These are phyloP conservation scores for Phalanger gymnotis DNA, from an alignment of 2,797 vertebrate species.

Conservation along the genomic window DNA sequence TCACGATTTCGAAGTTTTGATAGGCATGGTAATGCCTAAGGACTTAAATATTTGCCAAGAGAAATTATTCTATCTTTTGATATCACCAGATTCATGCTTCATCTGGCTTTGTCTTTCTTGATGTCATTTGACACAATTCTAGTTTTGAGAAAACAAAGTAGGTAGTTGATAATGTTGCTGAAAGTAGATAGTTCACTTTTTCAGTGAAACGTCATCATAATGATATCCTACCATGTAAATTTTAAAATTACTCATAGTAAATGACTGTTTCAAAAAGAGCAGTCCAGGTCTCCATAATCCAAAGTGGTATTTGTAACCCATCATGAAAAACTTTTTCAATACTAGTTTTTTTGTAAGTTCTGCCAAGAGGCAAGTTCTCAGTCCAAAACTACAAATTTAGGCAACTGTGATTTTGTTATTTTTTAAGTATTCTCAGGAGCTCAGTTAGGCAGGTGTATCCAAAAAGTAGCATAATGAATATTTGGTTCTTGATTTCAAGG, in stretches of 20 bases:
- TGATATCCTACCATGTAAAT: background rate
- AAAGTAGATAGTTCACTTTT: background rate
- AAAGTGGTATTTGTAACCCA: slow-evolving; percentile 1
- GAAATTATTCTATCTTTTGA: slow-evolving; percentile 15
- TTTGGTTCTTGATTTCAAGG: background rate
- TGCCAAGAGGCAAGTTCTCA: slow-evolving; percentile 5
- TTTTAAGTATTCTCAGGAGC: background rate
- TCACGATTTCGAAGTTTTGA: slow-evolving; percentile 53
- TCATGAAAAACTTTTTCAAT: slow-evolving; percentile 12
- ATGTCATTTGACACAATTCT: background rate
- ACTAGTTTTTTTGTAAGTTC: slow-evolving; percentile 19
- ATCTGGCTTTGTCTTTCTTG: background rate
- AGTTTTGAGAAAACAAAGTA: background rate
- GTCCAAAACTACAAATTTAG: slow-evolving; percentile 20
- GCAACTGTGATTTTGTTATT: background rate
- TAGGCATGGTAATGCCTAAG: background rate
- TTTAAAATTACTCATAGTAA: background rate
- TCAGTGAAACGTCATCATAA: background rate
- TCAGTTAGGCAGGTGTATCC: background rate
- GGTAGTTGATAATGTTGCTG: background rate
- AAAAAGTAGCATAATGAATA: background rate
- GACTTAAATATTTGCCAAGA: background rate
- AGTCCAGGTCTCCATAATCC: background rate
- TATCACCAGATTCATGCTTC: background rate
- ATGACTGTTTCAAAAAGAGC: background rate